These are phyloP conservation scores for Macropis europaea DNA, from an alignment of 2,888 invertebrate genomes.

Conservation along the genomic window DNA sequence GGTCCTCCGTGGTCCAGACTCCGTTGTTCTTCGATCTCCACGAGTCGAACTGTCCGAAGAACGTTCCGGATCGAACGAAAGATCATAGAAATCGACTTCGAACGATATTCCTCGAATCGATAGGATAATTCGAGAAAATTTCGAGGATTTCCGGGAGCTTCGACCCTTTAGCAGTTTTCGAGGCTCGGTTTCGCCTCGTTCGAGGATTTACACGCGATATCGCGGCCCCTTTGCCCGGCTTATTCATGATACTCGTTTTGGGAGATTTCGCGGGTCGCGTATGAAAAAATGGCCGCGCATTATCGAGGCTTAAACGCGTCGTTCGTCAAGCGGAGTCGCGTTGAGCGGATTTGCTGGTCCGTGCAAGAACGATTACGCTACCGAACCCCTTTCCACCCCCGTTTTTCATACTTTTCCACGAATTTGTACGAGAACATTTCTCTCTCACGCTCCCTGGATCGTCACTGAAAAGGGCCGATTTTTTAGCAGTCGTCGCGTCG, in stretches of 20 bases:
- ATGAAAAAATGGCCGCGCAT: slow-evolving; percentile 51
- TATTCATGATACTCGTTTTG: slow-evolving; percentile 43
- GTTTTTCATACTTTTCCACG: slow-evolving; percentile 39
- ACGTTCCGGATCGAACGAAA: background rate
- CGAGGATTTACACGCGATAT: background rate
- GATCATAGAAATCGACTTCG: background rate
- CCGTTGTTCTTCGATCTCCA: too few species aligned
- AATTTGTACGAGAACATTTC: slow-evolving; percentile 24
- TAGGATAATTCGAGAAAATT: background rate
- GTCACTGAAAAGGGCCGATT: too few species aligned
- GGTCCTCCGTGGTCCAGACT: too few species aligned
- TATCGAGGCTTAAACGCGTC: slow-evolving; percentile 56
- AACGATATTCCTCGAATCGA: background rate
- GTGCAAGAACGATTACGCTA: slow-evolving; percentile 41
- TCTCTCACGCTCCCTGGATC: background rate
- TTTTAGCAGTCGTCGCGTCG: too few species aligned
- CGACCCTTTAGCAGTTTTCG: background rate
- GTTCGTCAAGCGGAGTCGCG: slow-evolving; percentile 51
- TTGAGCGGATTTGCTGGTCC: slow-evolving; percentile 48
- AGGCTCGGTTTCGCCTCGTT: background rate
- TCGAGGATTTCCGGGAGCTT: background rate
- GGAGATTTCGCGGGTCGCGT: slow-evolving; percentile 25
- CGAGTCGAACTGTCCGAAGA: background rate
- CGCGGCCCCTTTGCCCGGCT: slow-evolving; percentile 18
- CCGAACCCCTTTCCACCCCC: background rate